Percentiles rank a stretch among this genome's conserved stretches.
phyloP scores from a whole-genome alignment of 2,797 vertebrate genomes.

The Chelmon rostratus region DNA sequence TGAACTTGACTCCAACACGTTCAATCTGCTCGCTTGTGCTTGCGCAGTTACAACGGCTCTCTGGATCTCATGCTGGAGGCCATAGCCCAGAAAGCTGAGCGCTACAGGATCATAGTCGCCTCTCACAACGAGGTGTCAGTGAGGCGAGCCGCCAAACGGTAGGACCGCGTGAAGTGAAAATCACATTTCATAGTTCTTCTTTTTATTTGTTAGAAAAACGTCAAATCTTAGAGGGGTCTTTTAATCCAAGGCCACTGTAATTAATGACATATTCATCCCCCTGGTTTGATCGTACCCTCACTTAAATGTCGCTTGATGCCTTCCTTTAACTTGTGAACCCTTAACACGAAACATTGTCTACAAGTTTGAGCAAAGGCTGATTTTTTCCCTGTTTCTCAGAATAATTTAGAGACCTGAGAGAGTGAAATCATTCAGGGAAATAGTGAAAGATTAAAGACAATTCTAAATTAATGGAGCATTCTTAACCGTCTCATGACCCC shows the following conservation, averaged over 20 bases:
- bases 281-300: not conserved
- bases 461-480: too few species aligned
- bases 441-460: too few species aligned
- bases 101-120: constrained; percentile 89
- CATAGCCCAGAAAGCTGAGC: constrained; percentile 80
- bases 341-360: not conserved
- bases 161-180: constrained; percentile 23
- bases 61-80: constrained; percentile 87
- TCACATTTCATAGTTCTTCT: not conserved
- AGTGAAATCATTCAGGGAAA: too few species aligned
- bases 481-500: too few species aligned
- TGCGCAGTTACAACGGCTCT: constrained; percentile 87
- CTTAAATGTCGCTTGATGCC: not conserved
- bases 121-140: constrained; percentile 93
- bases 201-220: not conserved
- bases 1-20: not conserved
- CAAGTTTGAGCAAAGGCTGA: not conserved
- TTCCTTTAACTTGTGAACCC: too few species aligned
- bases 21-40: not conserved
- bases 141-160: constrained; percentile 85
- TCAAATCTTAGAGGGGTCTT: too few species aligned
- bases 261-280: too few species aligned
- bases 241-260: not conserved
- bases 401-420: too few species aligned
- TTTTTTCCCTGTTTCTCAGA: not conserved